Base-by-base conservation (phyloP, 2,113 vertebrate species). In the Grammomys dolichurus region DNA sequence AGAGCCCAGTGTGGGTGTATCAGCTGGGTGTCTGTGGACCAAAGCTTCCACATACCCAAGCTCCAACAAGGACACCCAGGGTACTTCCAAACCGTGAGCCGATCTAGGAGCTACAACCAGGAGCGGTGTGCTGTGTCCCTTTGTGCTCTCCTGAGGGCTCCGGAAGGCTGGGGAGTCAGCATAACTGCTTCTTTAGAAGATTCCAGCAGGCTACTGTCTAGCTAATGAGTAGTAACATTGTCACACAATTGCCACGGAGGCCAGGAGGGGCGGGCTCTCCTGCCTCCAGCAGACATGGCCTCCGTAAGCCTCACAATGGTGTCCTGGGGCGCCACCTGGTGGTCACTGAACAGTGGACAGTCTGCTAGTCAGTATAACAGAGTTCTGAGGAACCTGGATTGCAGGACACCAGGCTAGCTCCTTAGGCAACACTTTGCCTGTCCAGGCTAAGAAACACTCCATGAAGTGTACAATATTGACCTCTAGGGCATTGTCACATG, bases 301-400 rank as follows among this genome's bases (percentile, higher is more conserved):
- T 1, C 76, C 7, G 10, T 0, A 0, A 7, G 0, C 8, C 20
- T 22, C 70, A 72, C 86, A 77, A 4, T 36, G 1, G 82, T 17
- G 0, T 89, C 81, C 88, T 96, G 40, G 63, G 75, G 70, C 56
- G 58, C 97, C 98, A 95, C 63, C 97, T 97, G 95, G 91, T 95
- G 97, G 92, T 31, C 81, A 13, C 7, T 20, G 4, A 28, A 46
- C 28, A 6, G 31, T 73, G 43, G 48, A 63, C 81, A 28, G 67
- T 1, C 77, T 43, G 4, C 14, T 4, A 0, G 20, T 82, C 22
- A 0, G 56, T 63, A 3, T 28, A 58, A 7, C 5, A 2, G 1
- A 20, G 22, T 7, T 22, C 19, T 5, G 84, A 91, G 60, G 48
- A 43, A 7, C 56, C 90, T 43, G 3, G 58, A 31, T 9, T 31